phyloP scores from a whole-genome alignment of 2,113 vertebrate species.

The Rhynchopsitta pachyrhyncha region DNA sequence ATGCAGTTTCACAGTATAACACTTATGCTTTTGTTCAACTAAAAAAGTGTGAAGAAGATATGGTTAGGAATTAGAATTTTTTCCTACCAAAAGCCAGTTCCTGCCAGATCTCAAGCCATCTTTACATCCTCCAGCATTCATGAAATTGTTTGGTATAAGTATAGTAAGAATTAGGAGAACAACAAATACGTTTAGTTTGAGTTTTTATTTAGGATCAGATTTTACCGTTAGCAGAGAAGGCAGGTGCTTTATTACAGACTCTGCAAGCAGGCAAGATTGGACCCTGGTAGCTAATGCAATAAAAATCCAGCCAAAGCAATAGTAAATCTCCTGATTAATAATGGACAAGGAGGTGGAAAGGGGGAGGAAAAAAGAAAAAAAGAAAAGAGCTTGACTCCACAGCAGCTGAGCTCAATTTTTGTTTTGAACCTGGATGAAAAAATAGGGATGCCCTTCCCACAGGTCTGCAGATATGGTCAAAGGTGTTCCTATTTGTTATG shows the following conservation, averaged over 20 bases:
- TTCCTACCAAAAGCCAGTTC: background rate
- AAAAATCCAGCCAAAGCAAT: constrained; percentile 9
- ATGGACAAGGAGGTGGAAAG: background rate
- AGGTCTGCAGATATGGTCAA: background rate
- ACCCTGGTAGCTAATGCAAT: background rate
- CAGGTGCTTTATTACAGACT: background rate
- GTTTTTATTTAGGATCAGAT: background rate
- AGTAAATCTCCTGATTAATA: constrained; percentile 46
- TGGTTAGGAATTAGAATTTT: background rate
- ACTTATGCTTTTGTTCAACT: background rate
- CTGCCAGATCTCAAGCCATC: background rate
- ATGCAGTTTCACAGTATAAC: background rate
- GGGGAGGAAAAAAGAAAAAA: background rate
- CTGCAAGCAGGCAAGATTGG: background rate
- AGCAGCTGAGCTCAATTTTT: background rate
- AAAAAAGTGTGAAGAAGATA: background rate
- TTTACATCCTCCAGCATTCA: background rate
- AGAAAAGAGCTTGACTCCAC: background rate
- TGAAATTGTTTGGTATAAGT: background rate
- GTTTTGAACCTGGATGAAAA: background rate
- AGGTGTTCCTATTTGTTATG: constrained; percentile 45
- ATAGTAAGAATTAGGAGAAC: background rate
- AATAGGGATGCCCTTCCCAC: constrained; percentile 3
- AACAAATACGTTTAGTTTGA: background rate
- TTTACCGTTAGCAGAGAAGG: background rate